Evolutionary conservation across 2,888 invertebrate species (phyloP).

Genomic region (Capitulum mitella): DNA sequence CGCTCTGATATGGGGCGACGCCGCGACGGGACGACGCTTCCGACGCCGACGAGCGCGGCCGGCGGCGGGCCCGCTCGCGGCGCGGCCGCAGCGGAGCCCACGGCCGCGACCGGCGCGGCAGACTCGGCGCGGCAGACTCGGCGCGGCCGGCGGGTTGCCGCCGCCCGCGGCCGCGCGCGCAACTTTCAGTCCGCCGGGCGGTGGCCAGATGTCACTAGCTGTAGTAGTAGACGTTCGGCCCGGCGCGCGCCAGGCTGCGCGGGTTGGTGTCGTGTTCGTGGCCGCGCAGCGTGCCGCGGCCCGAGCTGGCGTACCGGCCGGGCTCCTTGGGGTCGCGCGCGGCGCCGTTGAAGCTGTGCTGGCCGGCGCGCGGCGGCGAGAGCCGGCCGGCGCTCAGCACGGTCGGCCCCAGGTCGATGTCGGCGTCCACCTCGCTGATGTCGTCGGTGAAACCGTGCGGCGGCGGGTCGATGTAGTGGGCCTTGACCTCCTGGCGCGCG

Average conservation of each 20-base stretch:
- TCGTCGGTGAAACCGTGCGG: slow-evolving; percentile 78
- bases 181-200: background rate
- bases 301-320: slow-evolving; percentile 37
- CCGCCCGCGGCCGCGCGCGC: background rate
- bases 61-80: background rate
- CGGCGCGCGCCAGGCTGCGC: slow-evolving; percentile 48
- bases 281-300: slow-evolving; percentile 37
- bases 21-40: background rate
- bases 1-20: background rate
- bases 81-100: background rate
- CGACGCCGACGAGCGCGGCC: background rate
- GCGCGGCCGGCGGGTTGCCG: background rate
- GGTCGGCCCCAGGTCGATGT: slow-evolving; percentile 61
- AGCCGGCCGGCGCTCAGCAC: slow-evolving; percentile 54
- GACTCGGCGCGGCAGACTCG: background rate
- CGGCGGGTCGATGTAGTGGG: slow-evolving; percentile 51
- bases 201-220: slow-evolving; percentile 15
- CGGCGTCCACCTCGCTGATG: slow-evolving; percentile 75
- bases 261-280: slow-evolving; percentile 45
- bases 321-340: slow-evolving; percentile 30
- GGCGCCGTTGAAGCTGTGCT: slow-evolving; percentile 40
- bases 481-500: slow-evolving; percentile 46
- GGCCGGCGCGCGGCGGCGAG: slow-evolving; percentile 48
- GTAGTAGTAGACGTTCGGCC: slow-evolving; percentile 7
- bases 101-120: background rate